These are phyloP conservation scores for Heteropelma amictum DNA, from an alignment of 2,888 invertebrate species.

Conservation along the genomic window DNA sequence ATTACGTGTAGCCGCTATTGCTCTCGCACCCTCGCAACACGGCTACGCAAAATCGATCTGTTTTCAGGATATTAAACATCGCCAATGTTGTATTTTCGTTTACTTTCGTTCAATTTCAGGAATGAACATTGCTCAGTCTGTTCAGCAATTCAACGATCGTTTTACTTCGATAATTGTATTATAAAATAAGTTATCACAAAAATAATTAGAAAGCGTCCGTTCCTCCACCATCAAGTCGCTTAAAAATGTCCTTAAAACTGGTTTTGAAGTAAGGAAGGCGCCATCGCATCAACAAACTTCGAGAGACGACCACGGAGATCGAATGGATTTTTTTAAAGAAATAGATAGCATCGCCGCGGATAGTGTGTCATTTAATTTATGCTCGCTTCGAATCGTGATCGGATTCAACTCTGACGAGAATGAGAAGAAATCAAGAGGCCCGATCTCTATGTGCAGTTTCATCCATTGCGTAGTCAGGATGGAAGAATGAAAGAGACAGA, in stretches of 20 bases:
- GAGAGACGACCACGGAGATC: neutral
- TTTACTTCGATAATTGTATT: too few relatives aligned
- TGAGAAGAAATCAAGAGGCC: constrained; percentile 38
- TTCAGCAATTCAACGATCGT: too few relatives aligned
- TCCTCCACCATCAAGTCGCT: too few relatives aligned
- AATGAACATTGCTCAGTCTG: too few relatives aligned
- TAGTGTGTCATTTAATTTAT: constrained; percentile 38
- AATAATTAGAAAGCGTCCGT: too few relatives aligned
- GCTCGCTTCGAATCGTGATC: constrained; percentile 14
- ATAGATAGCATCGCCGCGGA: neutral
- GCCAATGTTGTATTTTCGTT: neutral
- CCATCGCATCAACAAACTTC: too few relatives aligned
- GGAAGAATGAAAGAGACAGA: neutral
- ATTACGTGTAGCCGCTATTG: constrained; percentile 62
- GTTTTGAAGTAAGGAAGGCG: too few relatives aligned
- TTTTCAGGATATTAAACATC: constrained; percentile 23
- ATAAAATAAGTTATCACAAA: too few relatives aligned
- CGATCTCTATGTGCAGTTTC: constrained; percentile 16
- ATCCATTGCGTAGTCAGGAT: constrained; percentile 3
- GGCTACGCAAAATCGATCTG: constrained; percentile 26
- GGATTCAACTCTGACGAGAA: constrained; percentile 23
- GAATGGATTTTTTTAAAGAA: neutral
- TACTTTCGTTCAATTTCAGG: neutral
- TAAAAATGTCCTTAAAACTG: too few relatives aligned
- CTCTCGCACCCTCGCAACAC: constrained; percentile 45